Evolutionary conservation across 1,140 invertebrate genomes (phyloP), one percentile per base, ranked within the genome.

Genomic region (Helicoverpa zea): DNA sequence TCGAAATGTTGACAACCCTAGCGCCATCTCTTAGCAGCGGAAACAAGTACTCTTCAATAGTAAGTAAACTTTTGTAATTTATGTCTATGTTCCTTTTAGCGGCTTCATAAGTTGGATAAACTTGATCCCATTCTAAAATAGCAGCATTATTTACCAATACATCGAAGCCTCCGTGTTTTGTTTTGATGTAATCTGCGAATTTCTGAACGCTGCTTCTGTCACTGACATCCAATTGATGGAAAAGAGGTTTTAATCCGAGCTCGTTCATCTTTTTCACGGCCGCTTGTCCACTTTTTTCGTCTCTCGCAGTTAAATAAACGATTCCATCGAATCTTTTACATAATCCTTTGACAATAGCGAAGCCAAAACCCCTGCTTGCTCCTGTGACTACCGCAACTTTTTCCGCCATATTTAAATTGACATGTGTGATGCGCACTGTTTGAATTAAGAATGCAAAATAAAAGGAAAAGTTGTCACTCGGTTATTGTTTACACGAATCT

Each of bases 111-210:
- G 96, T 96, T n/a, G 97, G 96, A 84, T 96, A 96, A 7, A 97
- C 95, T 84, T 93, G 88, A 59, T 91, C 85, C 94, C 95, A 97
- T 88, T 96, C 98, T 56, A 97, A 96, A 81, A 98, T 98, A 0
- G 96, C 98, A 64, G 98, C 98, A 95, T 98, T 98, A 91, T 98
- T 98, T 1, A 98, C 96, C 11, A 98, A 91, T 30, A 98, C 89
- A 95, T 98, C 98, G 7, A 98, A 86, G 3, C 97, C 97, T 13
- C 96, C 96, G 90, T 98, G 96, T 70, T 95, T 96, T 61, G 94
- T 88, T 89, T 96, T 95, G 0, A 98, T 88, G 87, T 95, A 96
- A 73, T 96, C 90, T 0, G 94, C 90, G 18, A 98, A 96, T 16
- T 85, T 88, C 12, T 95, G 88, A 35, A 97, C 95, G 87, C 96